phyloP scores from a whole-genome alignment of 2,888 invertebrate species.

The Scaptomyza reducta region DNA sequence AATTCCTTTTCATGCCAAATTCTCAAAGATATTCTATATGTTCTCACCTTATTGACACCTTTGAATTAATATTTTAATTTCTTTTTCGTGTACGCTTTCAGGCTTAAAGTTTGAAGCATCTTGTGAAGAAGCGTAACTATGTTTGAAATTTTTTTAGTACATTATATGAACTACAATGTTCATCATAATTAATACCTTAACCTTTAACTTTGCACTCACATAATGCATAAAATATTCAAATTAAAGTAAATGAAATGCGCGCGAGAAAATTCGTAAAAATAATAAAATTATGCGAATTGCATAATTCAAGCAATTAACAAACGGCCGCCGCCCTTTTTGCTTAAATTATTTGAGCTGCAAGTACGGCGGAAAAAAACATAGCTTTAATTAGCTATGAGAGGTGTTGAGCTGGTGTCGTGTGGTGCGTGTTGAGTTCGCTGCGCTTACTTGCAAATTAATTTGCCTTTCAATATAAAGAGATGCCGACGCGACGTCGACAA shows the following conservation, averaged over 20 bases:
- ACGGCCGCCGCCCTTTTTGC: slow-evolving; percentile 49
- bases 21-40: background rate
- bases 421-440: slow-evolving; percentile 55
- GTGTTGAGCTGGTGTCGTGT: slow-evolving; percentile 31
- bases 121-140: background rate
- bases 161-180: too few relatives aligned
- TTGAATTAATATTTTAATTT: too few relatives aligned
- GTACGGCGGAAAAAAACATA: slow-evolving; percentile 30
- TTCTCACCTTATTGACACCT: background rate
- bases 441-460: slow-evolving; percentile 71
- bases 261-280: slow-evolving; percentile 28
- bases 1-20: slow-evolving; percentile 1
- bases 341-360: slow-evolving; percentile 32
- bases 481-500: slow-evolving; percentile 33
- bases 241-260: slow-evolving; percentile 32
- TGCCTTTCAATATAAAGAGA: slow-evolving; percentile 58
- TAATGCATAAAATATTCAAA: slow-evolving; percentile 30
- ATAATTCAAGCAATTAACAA: slow-evolving; percentile 62
- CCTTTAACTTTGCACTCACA: too few relatives aligned
- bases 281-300: slow-evolving; percentile 57
- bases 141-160: background rate
- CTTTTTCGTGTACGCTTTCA: too few relatives aligned
- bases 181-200: background rate
- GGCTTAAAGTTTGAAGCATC: background rate
- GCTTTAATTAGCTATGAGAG: slow-evolving; percentile 58